Percentiles rank a stretch among this genome's conserved stretches.
phyloP scores from a whole-genome alignment of 2,888 invertebrate genomes.

The Dascillus cervinus region DNA sequence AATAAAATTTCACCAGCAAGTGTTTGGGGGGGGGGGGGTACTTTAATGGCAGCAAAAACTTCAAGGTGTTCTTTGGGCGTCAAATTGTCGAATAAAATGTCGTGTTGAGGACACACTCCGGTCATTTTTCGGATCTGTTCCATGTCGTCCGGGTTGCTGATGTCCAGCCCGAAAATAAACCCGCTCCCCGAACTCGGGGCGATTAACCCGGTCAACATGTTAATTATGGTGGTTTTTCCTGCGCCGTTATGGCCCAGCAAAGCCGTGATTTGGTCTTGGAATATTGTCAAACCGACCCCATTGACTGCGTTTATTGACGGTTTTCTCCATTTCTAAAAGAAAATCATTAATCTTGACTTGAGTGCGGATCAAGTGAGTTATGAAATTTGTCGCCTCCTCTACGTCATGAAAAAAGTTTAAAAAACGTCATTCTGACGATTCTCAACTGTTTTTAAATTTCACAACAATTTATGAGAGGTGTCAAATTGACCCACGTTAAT shows the following conservation, averaged over 20 bases:
- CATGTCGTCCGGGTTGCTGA: constrained; percentile 69
- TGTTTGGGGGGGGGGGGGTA: no score
- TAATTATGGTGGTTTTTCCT: constrained; percentile 80
- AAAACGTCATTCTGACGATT: no score
- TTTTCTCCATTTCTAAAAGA: constrained; percentile 57
- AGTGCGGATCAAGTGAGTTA: neutral
- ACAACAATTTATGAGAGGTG: no score
- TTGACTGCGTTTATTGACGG: constrained; percentile 67
- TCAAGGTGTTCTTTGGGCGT: constrained; percentile 73
- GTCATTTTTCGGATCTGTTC: constrained; percentile 71
- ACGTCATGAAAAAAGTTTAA: no score
- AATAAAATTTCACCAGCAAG: no score
- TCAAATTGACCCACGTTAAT: no score
- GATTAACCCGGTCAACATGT: constrained; percentile 73
- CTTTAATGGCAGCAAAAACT: constrained; percentile 75
- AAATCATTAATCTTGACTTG: no score
- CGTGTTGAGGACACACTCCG: constrained; percentile 82
- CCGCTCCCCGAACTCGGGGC: constrained; percentile 66
- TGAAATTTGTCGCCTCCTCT: no score
- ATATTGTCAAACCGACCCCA: constrained; percentile 72
- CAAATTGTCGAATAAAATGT: constrained; percentile 71
- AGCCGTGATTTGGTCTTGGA: constrained; percentile 81
- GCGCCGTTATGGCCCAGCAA: constrained; percentile 82
- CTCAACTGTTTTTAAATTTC: no score
- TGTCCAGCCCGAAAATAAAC: constrained; percentile 67